A percentile compares a stretch with the other conserved stretches of the same genome.
Conservation (phyloP, 2,888 invertebrate genomes). For the Acleris sparsana region DNA sequence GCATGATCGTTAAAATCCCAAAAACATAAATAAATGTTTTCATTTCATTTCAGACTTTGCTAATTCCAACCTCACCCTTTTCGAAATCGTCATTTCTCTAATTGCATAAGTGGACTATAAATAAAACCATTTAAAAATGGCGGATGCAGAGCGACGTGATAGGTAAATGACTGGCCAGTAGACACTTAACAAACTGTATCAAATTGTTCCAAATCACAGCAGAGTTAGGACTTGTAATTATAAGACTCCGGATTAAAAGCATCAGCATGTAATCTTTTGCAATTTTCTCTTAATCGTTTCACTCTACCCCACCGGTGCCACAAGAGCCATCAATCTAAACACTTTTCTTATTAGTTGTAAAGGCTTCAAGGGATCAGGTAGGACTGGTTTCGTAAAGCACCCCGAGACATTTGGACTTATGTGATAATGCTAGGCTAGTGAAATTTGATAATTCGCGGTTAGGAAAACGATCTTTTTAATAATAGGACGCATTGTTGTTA, state of each 20-base stretch:
- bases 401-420: conserved; percentile 80
- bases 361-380: conserved; percentile 50
- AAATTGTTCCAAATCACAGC: conserved; percentile 70
- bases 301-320: conserved; percentile 58
- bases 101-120: conserved; percentile 30
- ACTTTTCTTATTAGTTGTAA: conserved; percentile 39
- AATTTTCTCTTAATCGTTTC: conserved; percentile 78
- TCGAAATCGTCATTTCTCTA: conserved; percentile 24
- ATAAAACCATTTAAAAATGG: conserved; percentile 33
- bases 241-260: conserved; percentile 67
- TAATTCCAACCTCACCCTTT: conserved; percentile 20
- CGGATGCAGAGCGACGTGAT: conserved; percentile 21
- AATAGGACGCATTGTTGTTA: conserved; percentile 74
- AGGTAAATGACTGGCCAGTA: conserved; percentile 34
- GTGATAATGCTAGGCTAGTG: conserved; percentile 80
- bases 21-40: not conserved
- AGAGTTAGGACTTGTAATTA: conserved; percentile 73
- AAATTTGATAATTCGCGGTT: conserved; percentile 83
- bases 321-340: conserved; percentile 51
- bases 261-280: conserved; percentile 75
- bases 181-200: conserved; percentile 39
- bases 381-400: conserved; percentile 59
- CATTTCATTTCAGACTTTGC: not conserved
- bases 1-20: not conserved
- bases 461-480: conserved; percentile 80